Percentiles rank a stretch among this genome's conserved stretches.
Conservation (phyloP, 2,888 invertebrate species). For the Pollenia angustigena region DNA sequence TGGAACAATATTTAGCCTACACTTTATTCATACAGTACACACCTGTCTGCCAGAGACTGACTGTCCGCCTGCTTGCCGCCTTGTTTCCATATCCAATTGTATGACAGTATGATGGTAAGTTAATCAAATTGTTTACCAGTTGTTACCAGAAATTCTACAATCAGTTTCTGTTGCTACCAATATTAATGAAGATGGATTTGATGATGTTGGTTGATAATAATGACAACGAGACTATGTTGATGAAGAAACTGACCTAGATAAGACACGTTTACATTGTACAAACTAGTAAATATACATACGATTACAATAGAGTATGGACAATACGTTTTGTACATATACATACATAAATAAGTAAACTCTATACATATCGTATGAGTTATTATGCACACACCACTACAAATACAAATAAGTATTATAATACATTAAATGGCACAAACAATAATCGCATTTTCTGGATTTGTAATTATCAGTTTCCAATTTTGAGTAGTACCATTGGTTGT, state of each 20-base stretch:
- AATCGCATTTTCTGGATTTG: conserved; percentile 39
- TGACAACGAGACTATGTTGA: conserved; percentile 30
- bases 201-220: conserved; percentile 29
- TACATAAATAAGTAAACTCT: not conserved
- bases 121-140: conserved; percentile 66
- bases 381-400: not conserved
- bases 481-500: not conserved
- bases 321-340: conserved; percentile 4
- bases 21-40: conserved; percentile 1
- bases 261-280: conserved; percentile 53
- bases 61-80: conserved; percentile 3
- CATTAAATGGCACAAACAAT: conserved; percentile 35
- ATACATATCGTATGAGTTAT: not conserved
- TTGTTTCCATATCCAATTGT: conserved; percentile 17
- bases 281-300: conserved; percentile 10
- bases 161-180: conserved; percentile 52
- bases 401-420: conserved; percentile 6
- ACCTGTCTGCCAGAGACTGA: not conserved
- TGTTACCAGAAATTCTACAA: conserved; percentile 54
- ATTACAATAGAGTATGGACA: conserved; percentile 10
- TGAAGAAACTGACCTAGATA: conserved; percentile 64
- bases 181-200: conserved; percentile 53
- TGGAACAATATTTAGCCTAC: conserved; percentile 46
- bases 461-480: conserved; percentile 19
- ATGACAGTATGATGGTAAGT: conserved; percentile 44